A percentile compares a stretch with the other conserved stretches of the same genome.
phyloP scores from a whole-genome alignment of 1,140 invertebrate species.

The Lepidurus packardi region DNA sequence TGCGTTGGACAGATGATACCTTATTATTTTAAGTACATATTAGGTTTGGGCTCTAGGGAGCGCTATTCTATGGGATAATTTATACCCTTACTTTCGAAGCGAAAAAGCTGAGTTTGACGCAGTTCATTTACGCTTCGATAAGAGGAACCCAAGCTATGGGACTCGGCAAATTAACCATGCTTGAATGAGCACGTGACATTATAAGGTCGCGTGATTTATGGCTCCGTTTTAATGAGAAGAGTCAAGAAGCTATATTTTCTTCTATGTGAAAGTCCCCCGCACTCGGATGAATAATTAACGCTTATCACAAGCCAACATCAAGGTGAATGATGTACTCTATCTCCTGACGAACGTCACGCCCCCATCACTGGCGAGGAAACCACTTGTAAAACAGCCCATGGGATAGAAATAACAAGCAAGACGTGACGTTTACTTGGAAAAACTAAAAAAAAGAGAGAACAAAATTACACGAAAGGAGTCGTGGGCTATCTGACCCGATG shows the following conservation, averaged over 20 bases:
- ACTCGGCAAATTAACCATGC: not conserved
- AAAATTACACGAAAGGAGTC: no score
- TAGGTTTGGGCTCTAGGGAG: not conserved
- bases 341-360: not conserved
- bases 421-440: no score
- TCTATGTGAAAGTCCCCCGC: not conserved
- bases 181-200: conserved; percentile 19
- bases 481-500: no score
- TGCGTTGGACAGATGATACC: not conserved
- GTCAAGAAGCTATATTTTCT: not conserved
- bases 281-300: conserved; percentile 13
- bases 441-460: no score
- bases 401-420: no score
- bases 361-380: not conserved
- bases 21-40: not conserved
- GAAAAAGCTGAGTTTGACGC: not conserved
- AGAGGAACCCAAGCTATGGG: not conserved
- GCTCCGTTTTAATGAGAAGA: conserved; percentile 1
- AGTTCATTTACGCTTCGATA: conserved; percentile 9
- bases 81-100: not conserved
- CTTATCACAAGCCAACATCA: conserved; percentile 15
- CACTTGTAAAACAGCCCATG: no score
- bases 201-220: conserved; percentile 15
- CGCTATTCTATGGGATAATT: not conserved
- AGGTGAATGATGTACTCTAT: conserved; percentile 9